Conservation (phyloP, 1,140 invertebrate species). For the Linepithema humile region DNA sequence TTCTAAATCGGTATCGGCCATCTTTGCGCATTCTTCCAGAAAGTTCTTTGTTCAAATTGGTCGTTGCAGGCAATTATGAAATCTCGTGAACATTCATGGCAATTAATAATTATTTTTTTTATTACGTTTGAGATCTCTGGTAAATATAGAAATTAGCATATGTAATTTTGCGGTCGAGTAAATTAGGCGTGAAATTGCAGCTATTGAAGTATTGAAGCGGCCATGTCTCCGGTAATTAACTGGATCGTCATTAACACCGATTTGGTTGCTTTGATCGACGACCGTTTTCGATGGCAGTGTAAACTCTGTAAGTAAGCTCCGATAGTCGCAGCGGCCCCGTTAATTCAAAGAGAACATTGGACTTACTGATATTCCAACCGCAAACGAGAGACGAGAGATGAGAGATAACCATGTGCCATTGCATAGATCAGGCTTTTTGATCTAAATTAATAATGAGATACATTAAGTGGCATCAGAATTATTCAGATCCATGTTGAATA, state of each 20-base stretch:
- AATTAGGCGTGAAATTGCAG: too few relatives aligned
- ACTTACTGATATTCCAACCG: conserved; percentile 48
- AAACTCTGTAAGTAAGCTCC: conserved; percentile 21
- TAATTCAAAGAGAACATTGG: conserved; percentile 52
- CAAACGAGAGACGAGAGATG: conserved; percentile 44
- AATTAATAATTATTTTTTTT: too few relatives aligned
- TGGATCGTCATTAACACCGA: conserved; percentile 13
- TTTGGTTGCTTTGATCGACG: conserved; percentile 62
- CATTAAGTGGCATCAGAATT: not conserved
- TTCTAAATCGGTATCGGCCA: too few relatives aligned
- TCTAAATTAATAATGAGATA: not conserved
- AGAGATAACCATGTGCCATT: not conserved
- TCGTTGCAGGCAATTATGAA: too few relatives aligned
- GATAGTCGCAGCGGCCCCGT: not conserved
- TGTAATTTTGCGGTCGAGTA: too few relatives aligned
- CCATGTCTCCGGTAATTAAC: too few relatives aligned
- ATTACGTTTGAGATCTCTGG: too few relatives aligned
- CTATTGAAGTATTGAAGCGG: too few relatives aligned
- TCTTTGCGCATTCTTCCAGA: too few relatives aligned
- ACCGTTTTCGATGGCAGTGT: conserved; percentile 41
- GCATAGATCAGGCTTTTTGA: not conserved
- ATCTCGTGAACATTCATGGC: too few relatives aligned
- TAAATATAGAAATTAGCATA: too few relatives aligned
- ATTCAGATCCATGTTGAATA: not conserved
- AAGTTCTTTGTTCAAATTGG: too few relatives aligned